Conservation (phyloP, 2,888 invertebrate genomes). For the Cephus sareptanus region DNA sequence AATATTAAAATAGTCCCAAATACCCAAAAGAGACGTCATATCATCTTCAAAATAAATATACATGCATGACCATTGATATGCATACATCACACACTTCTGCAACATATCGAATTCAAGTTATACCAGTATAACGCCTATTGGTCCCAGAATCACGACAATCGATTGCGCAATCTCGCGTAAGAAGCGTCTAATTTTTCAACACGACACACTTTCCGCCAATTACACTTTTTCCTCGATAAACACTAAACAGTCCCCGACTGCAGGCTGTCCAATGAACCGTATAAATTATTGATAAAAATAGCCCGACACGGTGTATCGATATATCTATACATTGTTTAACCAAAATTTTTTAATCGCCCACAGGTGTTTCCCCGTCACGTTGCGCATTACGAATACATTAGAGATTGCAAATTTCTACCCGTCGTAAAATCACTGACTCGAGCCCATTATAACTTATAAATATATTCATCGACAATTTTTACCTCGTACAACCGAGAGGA, state of each 20-base stretch:
- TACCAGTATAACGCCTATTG: conserved; percentile 9
- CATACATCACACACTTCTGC: background rate
- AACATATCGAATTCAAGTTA: conserved; percentile 1
- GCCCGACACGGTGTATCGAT: background rate
- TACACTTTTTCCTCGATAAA: background rate
- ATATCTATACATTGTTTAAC: background rate
- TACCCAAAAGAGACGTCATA: background rate
- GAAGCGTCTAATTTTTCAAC: background rate
- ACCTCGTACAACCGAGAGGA: background rate
- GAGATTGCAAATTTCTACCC: conserved; percentile 40
- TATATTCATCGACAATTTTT: background rate
- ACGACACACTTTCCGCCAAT: conserved; percentile 23
- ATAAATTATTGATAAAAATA: background rate
- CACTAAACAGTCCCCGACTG: background rate
- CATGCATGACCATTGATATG: background rate
- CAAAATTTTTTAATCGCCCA: background rate
- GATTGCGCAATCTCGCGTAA: conserved; percentile 50
- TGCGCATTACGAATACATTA: conserved; percentile 19
- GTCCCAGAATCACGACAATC: conserved; percentile 26
- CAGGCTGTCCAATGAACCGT: background rate
- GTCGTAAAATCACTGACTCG: conserved; percentile 9
- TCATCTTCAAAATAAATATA: background rate
- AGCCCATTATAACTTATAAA: background rate
- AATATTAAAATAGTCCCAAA: background rate
- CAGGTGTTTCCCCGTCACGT: background rate